Conservation (phyloP, 2,888 invertebrate genomes). For the Schrankia costaestrigalis region DNA sequence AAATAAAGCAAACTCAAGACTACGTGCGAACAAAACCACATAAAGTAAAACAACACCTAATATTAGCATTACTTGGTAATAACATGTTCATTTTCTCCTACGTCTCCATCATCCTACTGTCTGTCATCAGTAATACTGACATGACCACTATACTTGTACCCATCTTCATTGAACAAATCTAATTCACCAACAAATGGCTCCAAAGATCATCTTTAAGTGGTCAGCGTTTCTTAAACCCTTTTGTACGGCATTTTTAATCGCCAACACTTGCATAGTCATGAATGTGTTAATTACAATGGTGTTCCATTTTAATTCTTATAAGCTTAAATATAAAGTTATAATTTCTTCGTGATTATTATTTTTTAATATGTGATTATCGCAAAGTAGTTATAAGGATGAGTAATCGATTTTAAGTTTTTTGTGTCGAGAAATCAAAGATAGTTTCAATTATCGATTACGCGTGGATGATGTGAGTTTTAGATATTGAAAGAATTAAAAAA, state of each 20-base stretch:
- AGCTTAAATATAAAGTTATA: not conserved
- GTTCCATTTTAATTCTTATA: not conserved
- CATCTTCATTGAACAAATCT: not conserved
- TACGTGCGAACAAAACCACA: no score
- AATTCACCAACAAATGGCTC: constrained; percentile 9
- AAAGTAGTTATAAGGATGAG: constrained; percentile 37
- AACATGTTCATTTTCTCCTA: constrained; percentile 31
- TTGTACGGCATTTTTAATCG: constrained; percentile 51
- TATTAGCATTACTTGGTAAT: constrained; percentile 12
- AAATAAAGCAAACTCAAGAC: no score
- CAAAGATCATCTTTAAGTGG: constrained; percentile 27
- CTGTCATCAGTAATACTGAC: constrained; percentile 15
- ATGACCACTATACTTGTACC: constrained; percentile 8
- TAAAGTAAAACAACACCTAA: no score
- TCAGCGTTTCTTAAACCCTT: constrained; percentile 24
- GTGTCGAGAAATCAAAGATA: constrained; percentile 27
- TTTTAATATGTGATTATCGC: constrained; percentile 28
- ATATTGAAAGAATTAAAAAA: constrained; percentile 50
- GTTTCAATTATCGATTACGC: constrained; percentile 40
- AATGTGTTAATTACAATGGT: constrained; percentile 26
- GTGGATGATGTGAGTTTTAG: constrained; percentile 35
- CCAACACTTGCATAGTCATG: constrained; percentile 42
- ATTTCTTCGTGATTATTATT: constrained; percentile 1
- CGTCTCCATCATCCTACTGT: constrained; percentile 34
- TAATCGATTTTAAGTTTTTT: constrained; percentile 42